These are phyloP conservation scores for Conomelus anceps DNA, from an alignment of 2,888 invertebrate species.

Conservation along the genomic window DNA sequence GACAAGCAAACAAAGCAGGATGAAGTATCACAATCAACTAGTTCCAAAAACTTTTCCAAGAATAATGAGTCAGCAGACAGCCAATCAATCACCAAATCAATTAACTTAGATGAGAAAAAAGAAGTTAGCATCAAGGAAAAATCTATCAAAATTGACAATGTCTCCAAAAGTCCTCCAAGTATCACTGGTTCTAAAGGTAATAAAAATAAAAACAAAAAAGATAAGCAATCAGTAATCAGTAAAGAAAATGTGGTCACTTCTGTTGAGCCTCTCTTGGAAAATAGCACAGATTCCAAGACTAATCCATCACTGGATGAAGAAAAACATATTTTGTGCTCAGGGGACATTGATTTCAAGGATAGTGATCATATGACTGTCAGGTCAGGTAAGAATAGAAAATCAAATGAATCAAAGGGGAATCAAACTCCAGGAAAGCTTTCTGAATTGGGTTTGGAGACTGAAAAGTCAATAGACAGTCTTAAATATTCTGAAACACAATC, in stretches of 20 bases:
- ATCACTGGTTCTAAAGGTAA: not conserved
- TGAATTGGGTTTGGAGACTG: not conserved
- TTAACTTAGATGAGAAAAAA: not conserved
- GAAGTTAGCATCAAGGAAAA: not conserved
- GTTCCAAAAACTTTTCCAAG: not conserved
- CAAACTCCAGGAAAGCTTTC: not conserved
- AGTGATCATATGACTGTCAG: not conserved
- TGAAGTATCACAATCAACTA: not conserved
- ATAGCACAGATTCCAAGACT: not conserved
- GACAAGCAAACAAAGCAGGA: not conserved
- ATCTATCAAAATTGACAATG: not conserved
- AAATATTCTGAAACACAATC: not conserved
- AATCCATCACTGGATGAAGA: not conserved
- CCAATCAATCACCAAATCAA: not conserved
- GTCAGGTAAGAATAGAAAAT: not conserved
- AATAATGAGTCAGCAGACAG: not conserved
- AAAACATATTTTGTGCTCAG: no score
- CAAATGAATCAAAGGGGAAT: not conserved
- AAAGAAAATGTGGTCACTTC: not conserved
- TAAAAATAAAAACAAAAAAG: not conserved
- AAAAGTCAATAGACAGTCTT: not conserved
- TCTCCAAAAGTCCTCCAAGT: not conserved
- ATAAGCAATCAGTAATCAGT: not conserved
- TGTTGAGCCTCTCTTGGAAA: not conserved
- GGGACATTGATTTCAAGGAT: not conserved